Evolutionary conservation across 2,113 vertebrate species (phyloP).

Genomic region (Neolamprologus hecqui): DNA sequence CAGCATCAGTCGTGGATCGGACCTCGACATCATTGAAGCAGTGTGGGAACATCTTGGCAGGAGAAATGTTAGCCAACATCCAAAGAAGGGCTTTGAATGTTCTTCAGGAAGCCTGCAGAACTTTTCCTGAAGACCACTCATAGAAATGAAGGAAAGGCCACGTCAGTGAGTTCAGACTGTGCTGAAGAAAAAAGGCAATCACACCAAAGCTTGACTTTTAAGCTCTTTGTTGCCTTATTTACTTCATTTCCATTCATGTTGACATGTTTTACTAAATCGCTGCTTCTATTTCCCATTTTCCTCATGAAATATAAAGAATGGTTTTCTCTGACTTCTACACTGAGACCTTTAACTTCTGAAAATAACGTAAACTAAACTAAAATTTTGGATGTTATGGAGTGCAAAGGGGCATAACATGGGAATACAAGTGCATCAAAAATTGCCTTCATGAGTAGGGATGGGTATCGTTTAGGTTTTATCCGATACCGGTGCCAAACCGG

Average conservation of each 20-base stretch:
- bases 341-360: neutral
- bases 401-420: accelerated
- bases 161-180: neutral
- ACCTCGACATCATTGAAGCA: accelerated
- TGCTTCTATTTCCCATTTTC: neutral
- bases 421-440: neutral
- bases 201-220: neutral
- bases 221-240: neutral
- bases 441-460: neutral
- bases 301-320: neutral
- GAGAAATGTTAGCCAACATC: neutral
- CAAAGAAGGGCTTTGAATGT: neutral
- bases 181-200: neutral
- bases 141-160: neutral
- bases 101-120: neutral
- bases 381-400: neutral
- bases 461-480: no score
- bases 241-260: neutral
- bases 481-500: accelerated
- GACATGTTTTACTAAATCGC: accelerated
- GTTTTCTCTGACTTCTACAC: neutral
- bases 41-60: neutral
- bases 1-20: neutral
- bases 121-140: neutral
- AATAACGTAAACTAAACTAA: accelerated